Evolutionary conservation across 1,140 invertebrate species (phyloP), one percentile per base, ranked within the genome.

Genomic region (Drosophila repleta): DNA sequence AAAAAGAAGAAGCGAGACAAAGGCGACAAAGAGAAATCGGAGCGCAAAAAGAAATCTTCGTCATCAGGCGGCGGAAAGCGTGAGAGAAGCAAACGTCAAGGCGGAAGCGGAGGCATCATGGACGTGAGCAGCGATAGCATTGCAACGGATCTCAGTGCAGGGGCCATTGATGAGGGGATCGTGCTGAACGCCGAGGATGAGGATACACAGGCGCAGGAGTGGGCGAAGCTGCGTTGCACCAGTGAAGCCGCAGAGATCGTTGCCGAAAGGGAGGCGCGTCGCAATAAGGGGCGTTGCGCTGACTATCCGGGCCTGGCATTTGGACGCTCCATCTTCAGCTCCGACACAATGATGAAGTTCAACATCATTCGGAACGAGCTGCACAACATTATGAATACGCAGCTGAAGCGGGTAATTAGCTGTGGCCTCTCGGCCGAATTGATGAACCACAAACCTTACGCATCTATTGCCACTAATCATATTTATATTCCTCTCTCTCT

Each of bases 331-430:
- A 96, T 98, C 88, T 98, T 99, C 92, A 98, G 97, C 90, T 98
- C 98, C 48, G 98, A 98, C 91, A 98, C 98, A 2, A 96, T 98
- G 95, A 99, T 99, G 96, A 99, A 98, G 93, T 98, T 99, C 93
- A 97, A 96, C 90, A 96, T 99, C 51, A 99, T 99, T 90, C 95
- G 96, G 91, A 99, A 99, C 92, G 98, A 99, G 93, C 94, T 99
- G 84, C 97, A 99, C 93, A 99, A 99, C 94, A 98, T 99, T 87
- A 97, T 98, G 94, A 96, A 97, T 91, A 97, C 97, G 92, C 97
- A 98, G 92, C 94, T 99, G 56, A 98, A 97, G 94, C 94, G 97
- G 98, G 98, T 99, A 96, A 95, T 83, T 89, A 87, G 51, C 29
- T 45, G 45, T 45, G 10, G 26, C n/a, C 21, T 17, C n/a, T n/a